Base-by-base conservation (phyloP, 2,797 vertebrate species). In the Spinus olivaceus region DNA sequence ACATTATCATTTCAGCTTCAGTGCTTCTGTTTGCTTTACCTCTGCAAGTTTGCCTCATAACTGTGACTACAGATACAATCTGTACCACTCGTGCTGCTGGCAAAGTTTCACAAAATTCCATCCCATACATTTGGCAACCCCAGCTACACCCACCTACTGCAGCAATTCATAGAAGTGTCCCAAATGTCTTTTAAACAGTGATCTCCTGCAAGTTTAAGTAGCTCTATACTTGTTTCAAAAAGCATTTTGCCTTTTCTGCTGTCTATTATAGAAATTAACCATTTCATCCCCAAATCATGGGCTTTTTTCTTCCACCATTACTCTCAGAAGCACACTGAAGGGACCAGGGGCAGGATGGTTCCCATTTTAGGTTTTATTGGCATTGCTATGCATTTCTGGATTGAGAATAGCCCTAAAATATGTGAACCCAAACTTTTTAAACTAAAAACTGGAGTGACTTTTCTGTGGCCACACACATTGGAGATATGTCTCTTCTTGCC, bases 401-500 rank as follows among this genome's bases (percentile, higher is more conserved):
- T 56, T 78, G 30, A 82, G 42, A 86, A 46, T 21, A 64, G 24
- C 59, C 28, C 20, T 90, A 67, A 91, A 91, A 53, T 20, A 81
- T 3, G 30, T 4, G 6, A 25, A 71, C 51, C 4, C 14, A 11
- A 56, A 25, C 4, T 81, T 84, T 54, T 39, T 19, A 71, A 27
- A 77, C 66, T 15, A 82, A 80, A 51, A 28, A 64, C 12, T 56
- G 44, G 15, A 8, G 14, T 53, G 39, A 47, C 25, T 27, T 47
- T 81, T 56, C 33, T 14, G 5, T 44, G 57, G 14, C 19, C 25
- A 23, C 37, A 41, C 28, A 56, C 3, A 13, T 4, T 63, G 23
- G 13, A 66, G 72, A 17, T 1, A 3, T 11, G 9, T 49, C 35
- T 70, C 14, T 41, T 39, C 39, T 54, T 84, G 46, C n/a, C 28